Conservation (phyloP, 2,888 invertebrate species). For the Eilema sororculum region DNA sequence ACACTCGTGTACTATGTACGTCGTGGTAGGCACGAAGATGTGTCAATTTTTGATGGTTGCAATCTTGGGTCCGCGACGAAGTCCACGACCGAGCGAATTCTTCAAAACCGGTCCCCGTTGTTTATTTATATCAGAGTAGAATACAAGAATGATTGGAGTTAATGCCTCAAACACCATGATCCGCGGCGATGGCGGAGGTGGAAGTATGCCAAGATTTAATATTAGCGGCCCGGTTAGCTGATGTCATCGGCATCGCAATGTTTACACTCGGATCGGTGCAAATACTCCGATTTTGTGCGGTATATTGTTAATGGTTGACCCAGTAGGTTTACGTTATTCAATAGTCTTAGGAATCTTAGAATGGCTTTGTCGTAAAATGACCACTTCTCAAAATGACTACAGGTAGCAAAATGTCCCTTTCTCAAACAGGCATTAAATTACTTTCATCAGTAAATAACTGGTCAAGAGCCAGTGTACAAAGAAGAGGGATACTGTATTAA, state of each 20-base stretch:
- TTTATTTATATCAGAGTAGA: slow-evolving; percentile 27
- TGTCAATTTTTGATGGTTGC: not conserved
- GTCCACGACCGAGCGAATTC: not conserved
- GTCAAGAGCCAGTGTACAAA: too few species aligned
- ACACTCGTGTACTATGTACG: too few species aligned
- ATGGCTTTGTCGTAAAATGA: too few species aligned
- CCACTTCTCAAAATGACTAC: too few species aligned
- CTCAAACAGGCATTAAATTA: too few species aligned
- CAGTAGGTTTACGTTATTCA: not conserved
- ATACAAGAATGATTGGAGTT: slow-evolving; percentile 30
- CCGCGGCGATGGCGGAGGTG: slow-evolving; percentile 64
- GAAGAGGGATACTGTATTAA: too few species aligned
- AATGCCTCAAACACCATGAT: slow-evolving; percentile 57
- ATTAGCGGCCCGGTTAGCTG: slow-evolving; percentile 74
- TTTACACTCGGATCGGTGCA: slow-evolving; percentile 60
- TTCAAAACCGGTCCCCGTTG: slow-evolving; percentile 8
- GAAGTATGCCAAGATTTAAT: slow-evolving; percentile 81
- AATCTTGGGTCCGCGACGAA: not conserved
- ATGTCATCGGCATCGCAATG: slow-evolving; percentile 75
- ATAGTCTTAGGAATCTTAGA: not conserved
- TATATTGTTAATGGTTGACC: not conserved
- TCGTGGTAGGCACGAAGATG: not conserved
- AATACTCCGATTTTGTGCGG: slow-evolving; percentile 2
- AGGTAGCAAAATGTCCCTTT: too few species aligned
- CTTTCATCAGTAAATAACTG: too few species aligned